These are phyloP conservation scores for Psilopogon haemacephalus DNA, from an alignment of 2,113 vertebrate genomes.

Conservation along the genomic window DNA sequence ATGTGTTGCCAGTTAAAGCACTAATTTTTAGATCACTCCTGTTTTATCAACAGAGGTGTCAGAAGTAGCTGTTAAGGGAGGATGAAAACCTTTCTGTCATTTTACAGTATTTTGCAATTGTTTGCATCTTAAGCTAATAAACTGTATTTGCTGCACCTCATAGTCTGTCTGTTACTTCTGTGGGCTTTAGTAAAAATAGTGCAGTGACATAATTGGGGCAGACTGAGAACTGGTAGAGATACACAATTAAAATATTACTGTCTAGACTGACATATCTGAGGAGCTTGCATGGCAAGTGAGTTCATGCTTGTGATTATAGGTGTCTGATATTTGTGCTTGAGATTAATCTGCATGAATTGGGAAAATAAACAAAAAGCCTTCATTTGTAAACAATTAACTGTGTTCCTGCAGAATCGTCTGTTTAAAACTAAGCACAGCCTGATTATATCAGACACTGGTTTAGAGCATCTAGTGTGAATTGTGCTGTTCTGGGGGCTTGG, in stretches of 20 bases:
- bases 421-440: constrained; percentile 17
- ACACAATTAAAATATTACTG: constrained; percentile 61
- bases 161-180: constrained; percentile 43
- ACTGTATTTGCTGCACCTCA: constrained; percentile 47
- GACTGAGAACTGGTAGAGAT: constrained; percentile 62
- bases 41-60: constrained; percentile 51
- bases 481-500: not conserved
- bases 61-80: constrained; percentile 26
- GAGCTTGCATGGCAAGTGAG: constrained; percentile 40
- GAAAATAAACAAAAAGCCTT: constrained; percentile 54
- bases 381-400: constrained; percentile 52
- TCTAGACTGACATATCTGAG: constrained; percentile 66
- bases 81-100: constrained; percentile 54
- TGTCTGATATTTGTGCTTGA: constrained; percentile 50
- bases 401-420: not conserved
- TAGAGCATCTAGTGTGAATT: not conserved
- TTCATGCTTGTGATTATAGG: constrained; percentile 36
- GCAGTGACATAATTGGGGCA: constrained; percentile 61
- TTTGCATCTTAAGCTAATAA: constrained; percentile 58
- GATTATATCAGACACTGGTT: not conserved
- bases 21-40: constrained; percentile 31
- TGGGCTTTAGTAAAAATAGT: constrained; percentile 63
- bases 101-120: constrained; percentile 44
- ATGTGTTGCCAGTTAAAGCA: not conserved
- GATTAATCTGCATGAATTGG: constrained; percentile 56